These are phyloP conservation scores for Drosophila affinis DNA, from an alignment of 2,888 invertebrate species.

Conservation along the genomic window DNA sequence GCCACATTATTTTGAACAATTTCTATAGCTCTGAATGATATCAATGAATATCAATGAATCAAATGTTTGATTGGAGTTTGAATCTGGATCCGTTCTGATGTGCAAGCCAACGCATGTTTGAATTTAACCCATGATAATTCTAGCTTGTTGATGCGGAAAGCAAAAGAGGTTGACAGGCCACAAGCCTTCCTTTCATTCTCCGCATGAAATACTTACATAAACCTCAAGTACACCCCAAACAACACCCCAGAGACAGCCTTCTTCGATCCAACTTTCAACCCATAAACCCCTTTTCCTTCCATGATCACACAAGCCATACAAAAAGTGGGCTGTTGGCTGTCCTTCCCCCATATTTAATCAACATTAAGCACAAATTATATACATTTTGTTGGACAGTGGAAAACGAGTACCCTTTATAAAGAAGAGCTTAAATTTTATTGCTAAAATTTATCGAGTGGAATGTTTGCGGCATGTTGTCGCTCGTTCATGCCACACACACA, in stretches of 20 bases:
- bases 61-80: too few species aligned
- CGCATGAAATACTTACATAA: background rate
- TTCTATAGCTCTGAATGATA: too few species aligned
- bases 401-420: slow-evolving; percentile 15
- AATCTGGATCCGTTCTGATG: too few species aligned
- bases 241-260: background rate
- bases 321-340: background rate
- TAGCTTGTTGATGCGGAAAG: background rate
- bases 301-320: background rate
- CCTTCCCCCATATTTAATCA: slow-evolving; percentile 25
- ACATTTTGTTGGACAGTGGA: background rate
- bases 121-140: background rate
- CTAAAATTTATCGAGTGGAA: slow-evolving; percentile 54
- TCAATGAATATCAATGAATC: too few species aligned
- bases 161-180: too few species aligned
- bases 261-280: background rate
- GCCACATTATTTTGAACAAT: too few species aligned
- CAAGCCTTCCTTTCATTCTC: too few species aligned
- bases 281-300: background rate
- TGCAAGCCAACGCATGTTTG: too few species aligned
- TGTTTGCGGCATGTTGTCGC: slow-evolving; percentile 46
- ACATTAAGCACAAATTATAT: slow-evolving; percentile 42
- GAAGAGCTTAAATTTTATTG: slow-evolving; percentile 45
- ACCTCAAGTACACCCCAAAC: background rate
- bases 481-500: slow-evolving; percentile 66